These are phyloP conservation scores for Limosa lapponica DNA, from an alignment of 2,797 vertebrate species.

Conservation along the genomic window DNA sequence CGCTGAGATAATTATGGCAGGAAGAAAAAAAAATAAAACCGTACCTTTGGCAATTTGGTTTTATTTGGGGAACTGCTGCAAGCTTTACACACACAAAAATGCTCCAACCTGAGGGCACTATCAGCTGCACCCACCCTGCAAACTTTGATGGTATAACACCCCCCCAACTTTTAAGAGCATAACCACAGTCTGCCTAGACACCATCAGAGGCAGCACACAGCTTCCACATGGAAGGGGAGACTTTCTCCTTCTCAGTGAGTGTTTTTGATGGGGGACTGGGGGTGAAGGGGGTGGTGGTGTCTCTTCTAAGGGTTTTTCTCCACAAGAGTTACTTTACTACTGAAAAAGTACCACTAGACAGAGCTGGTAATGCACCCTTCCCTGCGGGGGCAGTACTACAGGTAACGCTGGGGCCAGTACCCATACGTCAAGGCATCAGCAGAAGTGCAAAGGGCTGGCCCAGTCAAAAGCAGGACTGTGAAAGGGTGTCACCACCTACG, in stretches of 20 bases:
- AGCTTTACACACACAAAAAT: not conserved
- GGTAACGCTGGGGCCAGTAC: rapidly evolving
- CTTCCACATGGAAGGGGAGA: not conserved
- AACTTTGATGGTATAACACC: not conserved
- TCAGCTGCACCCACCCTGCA: not conserved
- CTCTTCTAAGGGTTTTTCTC: not conserved
- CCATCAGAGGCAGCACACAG: not conserved
- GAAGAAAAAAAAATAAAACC: not conserved
- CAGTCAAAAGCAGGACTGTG: not conserved
- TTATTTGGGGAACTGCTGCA: not conserved
- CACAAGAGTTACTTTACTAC: not conserved
- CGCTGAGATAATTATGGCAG: not conserved
- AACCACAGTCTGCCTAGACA: not conserved
- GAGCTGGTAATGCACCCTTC: not conserved
- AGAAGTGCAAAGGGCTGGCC: not conserved
- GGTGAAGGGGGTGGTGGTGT: not conserved
- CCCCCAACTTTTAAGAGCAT: not conserved
- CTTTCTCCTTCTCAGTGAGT: not conserved
- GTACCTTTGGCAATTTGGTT: not conserved
- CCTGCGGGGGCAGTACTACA: rapidly evolving
- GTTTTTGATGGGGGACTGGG: rapidly evolving
- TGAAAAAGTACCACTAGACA: not conserved
- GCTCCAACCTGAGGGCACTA: not conserved
- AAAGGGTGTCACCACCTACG: not conserved
- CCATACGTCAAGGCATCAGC: rapidly evolving